Base-by-base conservation (phyloP, 1,140 invertebrate species). In the Sipha flava region DNA sequence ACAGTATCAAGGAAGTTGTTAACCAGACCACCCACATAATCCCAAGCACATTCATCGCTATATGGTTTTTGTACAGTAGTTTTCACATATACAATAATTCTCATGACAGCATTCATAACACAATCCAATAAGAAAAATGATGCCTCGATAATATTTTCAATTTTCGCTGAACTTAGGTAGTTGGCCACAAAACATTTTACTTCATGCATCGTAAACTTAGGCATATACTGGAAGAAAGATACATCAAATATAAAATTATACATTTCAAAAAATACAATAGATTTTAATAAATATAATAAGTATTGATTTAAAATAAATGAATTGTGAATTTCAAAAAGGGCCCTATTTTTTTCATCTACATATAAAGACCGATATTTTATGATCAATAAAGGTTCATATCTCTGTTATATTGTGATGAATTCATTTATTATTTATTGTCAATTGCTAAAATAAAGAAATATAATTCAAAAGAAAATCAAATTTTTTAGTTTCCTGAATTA, bases 61-160 rank as follows among this genome's bases (percentile, higher is more conserved):
- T 5, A n/a, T 31, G 70, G n/a, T 6, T 43, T 26, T 23, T n/a
- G 31, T 2, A 10, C 3, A 26, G 52, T 34, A 37, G 73, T 77
- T 54, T 77, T 77, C 5, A 77, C 18, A 18, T 57, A 77, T 0
- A 77, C 73, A 5, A 77, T 43, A 59, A 59, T 57, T 59, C 73
- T 43, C 73, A 77, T 77, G 6, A 77, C 0, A 54, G 73, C 37
- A 2, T 29, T 77, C 21, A 77, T 40, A 1, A 59, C 21, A 57
- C 31, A 43, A 3, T 40, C 34, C 34, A 57, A 43, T 2, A 77
- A 47, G 4, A 59, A 77, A 57, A 16, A 40, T 23, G 73, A 57
- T 29, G 73, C 73, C 3, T 77, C 21, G 5, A 18, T 1, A 4
- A 26, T 26, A 4, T 40, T n/a, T 54, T 6, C 2, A 16, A 9